These are phyloP conservation scores for Meles meles DNA, from an alignment of 2,113 vertebrate species.

Conservation along the genomic window DNA sequence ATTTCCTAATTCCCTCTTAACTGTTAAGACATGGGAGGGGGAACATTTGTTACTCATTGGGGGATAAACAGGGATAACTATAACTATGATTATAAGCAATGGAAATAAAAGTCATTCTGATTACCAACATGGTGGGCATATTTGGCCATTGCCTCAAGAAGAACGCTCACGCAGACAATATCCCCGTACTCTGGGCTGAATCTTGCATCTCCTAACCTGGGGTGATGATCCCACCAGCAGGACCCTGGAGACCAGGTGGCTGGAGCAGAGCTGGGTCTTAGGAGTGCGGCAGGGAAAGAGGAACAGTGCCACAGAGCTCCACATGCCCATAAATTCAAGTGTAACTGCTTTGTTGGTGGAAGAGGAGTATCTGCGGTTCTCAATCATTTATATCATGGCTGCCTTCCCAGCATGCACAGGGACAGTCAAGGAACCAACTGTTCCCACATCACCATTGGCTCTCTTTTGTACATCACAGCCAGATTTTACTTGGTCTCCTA, in stretches of 20 bases:
- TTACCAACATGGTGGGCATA: not conserved
- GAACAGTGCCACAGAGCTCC: not conserved
- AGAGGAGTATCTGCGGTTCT: not conserved
- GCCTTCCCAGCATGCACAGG: not conserved
- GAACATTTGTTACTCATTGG: not conserved
- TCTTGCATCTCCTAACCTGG: not conserved
- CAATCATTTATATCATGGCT: not conserved
- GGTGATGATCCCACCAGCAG: not conserved
- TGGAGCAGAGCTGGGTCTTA: not conserved
- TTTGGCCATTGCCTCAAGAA: not conserved
- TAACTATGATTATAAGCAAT: not conserved
- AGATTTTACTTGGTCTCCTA: not conserved
- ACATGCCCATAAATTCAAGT: not conserved
- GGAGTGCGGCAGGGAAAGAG: not conserved
- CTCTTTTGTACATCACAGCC: not conserved
- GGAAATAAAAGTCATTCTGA: conserved; percentile 17
- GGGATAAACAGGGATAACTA: not conserved
- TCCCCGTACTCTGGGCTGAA: not conserved
- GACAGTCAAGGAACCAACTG: no score
- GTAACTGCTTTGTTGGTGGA: not conserved
- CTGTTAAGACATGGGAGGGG: not conserved
- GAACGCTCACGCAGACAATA: not conserved
- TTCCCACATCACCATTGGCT: not conserved
- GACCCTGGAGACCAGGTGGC: not conserved
- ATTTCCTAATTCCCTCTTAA: not conserved